phyloP scores from a whole-genome alignment of 1,140 invertebrate species.

The Cyclina sinensis region DNA sequence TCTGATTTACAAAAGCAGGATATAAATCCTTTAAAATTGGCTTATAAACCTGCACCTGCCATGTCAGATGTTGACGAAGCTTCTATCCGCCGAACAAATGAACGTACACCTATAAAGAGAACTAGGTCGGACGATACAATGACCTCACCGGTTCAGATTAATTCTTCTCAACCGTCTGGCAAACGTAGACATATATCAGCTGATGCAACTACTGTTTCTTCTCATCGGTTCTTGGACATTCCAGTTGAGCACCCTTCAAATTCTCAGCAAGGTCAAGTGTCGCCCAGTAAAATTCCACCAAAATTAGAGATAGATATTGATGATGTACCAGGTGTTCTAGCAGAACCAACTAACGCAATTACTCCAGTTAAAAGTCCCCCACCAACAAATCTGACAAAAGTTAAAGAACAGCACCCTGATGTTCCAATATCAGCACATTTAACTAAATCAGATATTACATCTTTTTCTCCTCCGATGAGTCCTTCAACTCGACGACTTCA shows the following conservation, averaged over 20 bases:
- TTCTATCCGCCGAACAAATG: neutral
- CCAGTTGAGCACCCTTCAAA: neutral
- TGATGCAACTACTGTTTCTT: too few relatives aligned
- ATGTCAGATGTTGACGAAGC: neutral
- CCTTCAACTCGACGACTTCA: conserved; percentile 32
- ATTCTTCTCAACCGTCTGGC: neutral
- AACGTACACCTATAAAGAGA: conserved; percentile 10
- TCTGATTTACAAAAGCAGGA: neutral
- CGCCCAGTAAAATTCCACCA: conserved; percentile 42
- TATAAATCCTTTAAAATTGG: neutral
- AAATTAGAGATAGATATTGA: conserved; percentile 58
- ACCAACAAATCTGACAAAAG: too few relatives aligned
- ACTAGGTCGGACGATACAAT: neutral
- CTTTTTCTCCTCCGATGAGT: conserved; percentile 47
- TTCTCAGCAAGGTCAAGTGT: neutral
- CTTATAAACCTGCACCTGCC: neutral
- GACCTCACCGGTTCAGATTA: neutral
- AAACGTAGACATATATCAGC: neutral
- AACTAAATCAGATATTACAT: conserved; percentile 10
- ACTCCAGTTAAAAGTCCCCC: neutral
- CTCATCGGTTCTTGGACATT: neutral
- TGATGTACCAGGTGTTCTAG: conserved; percentile 83
- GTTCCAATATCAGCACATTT: neutral
- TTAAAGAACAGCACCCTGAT: neutral
- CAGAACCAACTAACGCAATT: too few relatives aligned